Evolutionary conservation across 2,888 invertebrate species (phyloP), one percentile per base, ranked within the genome.

Genomic region (Pseudanteris insignis): DNA sequence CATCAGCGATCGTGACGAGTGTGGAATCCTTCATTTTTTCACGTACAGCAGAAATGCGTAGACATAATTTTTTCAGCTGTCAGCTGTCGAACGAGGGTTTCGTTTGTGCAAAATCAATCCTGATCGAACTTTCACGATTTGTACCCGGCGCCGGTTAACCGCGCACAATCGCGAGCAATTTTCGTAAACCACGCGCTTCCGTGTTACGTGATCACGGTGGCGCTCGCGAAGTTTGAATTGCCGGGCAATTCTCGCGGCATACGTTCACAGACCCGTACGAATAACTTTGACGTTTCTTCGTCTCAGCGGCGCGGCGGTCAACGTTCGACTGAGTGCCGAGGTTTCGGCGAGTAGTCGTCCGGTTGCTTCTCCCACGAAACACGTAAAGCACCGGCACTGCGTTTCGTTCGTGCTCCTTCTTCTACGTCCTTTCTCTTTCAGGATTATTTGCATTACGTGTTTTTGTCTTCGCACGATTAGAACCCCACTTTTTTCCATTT

Each of bases 311-410:
- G 21, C 47, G 59, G 37, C 59, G 46, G 59, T 53, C 53, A 60
- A 53, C 41, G 59, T 53, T 32, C 59, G 59, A 60, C 59, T 60
- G 59, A 59, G 43, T 43, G 43, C 29, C 36, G 43, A 53, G 53
- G 53, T 29, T 36, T 53, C 28, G 29, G 29, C 11, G 28, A 38
- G 40, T 12, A 28, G 40, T 38, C 32, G 50, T 33, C 41, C 26
- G 41, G 26, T 51, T 28, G 51, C 41, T 51, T 51, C 51, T 51
- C 51, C 51, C 51, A 51, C 51, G 14, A 41, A 51, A 51, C 50
- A 5, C 6, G 18, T 40, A 33, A 28, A 25, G 34, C 37, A 29
- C 28, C 30, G 10, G 14, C 44, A 26, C 34, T 21, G 24, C 25
- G 36, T 36, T 51, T 25, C 29, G 30, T 15, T 21, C 14, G 33